Conservation (phyloP, 2,888 invertebrate genomes). For the Halocaridina rubra region DNA sequence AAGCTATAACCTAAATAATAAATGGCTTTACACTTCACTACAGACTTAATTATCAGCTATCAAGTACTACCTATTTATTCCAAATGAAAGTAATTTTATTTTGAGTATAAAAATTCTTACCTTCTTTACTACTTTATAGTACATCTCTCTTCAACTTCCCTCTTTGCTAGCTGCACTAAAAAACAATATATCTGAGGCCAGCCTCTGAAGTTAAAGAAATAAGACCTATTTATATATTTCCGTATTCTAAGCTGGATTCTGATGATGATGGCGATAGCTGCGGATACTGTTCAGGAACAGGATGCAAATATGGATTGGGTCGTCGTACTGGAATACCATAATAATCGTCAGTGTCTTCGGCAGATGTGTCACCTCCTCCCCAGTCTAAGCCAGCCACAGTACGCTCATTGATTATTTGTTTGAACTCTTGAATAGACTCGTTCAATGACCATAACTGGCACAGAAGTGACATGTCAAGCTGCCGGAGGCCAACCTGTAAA, state of each 20-base stretch:
- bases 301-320: constrained; percentile 58
- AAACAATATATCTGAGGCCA: neutral
- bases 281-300: constrained; percentile 53
- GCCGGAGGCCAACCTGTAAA: constrained; percentile 87
- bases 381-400: constrained; percentile 46
- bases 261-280: constrained; percentile 52
- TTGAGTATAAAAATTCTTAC: neutral
- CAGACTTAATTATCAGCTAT: neutral
- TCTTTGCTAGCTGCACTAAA: neutral
- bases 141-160: neutral
- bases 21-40: neutral
- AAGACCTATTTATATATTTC: constrained; percentile 34
- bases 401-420: constrained; percentile 69
- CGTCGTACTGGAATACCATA: constrained; percentile 62
- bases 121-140: neutral
- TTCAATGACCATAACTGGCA: constrained; percentile 93
- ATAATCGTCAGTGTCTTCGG: constrained; percentile 63
- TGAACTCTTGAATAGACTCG: constrained; percentile 91
- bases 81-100: neutral
- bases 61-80: neutral
- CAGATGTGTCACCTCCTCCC: constrained; percentile 62
- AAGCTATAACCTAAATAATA: neutral
- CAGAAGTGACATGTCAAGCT: constrained; percentile 87
- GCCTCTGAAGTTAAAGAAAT: neutral
- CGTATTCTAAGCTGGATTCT: constrained; percentile 52